Evolutionary conservation across 1,140 invertebrate species (phyloP), one percentile per base, ranked within the genome.

Genomic region (Hesperophylax magnus): DNA sequence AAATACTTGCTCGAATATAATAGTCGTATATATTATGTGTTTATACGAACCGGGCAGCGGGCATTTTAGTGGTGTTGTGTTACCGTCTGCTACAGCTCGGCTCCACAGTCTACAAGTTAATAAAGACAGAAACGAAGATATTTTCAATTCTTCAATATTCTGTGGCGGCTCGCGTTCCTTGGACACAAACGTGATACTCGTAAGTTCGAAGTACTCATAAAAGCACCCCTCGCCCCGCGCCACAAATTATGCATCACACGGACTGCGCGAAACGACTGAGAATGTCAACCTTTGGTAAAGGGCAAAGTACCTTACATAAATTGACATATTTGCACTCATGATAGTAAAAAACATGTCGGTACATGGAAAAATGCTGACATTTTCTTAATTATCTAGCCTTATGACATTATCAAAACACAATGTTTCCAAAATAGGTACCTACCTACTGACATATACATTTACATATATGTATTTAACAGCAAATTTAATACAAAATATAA

Each of bases 1-100:
- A 58, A 75, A 75, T 75, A 56, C 52, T 75, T 31, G 71, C 22
- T 74, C 47, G 53, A 31, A 31, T 75, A 75, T 56, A 72, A 54
- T 54, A 54, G 53, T 14, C n/a, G n/a, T n/a, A 14, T 14, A n/a
- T 58, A 58, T 5, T 58, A 58, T 58, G 56, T n/a, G 56, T 54
- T 75, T 56, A 75, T 53, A 1, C 71, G 53, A 58, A 20, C 65
- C 34, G 63, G 63, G 63, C 63, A 17, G 27, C 63, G 63, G 15
- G 17, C n/a, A 20, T 71, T 52, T n/a, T 20, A 71, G 20, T 58
- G n/a, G n/a, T 22, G 6, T 22, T 11, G 20, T 58, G n/a, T 58
- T 58, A 58, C 56, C 20, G n/a, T 20, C 20, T 58, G n/a, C 17
- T 58, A 18, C 20, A 8, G 56, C 5, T 11, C n/a, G 0, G 5